Evolutionary conservation across 2,797 vertebrate genomes (phyloP), one percentile per base, ranked within the genome.

Genomic region (Eospalax fontanierii): DNA sequence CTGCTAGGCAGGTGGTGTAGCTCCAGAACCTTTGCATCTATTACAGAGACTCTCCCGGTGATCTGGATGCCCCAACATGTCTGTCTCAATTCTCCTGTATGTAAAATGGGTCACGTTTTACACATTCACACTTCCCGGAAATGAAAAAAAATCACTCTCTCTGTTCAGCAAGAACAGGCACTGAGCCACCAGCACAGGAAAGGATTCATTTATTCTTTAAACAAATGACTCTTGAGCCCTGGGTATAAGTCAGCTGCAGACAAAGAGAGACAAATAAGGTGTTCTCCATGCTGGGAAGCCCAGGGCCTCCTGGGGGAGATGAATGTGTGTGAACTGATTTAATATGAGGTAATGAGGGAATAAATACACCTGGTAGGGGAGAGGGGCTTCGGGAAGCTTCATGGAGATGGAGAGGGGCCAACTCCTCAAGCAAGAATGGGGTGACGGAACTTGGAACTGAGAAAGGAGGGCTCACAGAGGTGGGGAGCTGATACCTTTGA

Each of bases 171-270:
- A 78, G 90, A 84, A 76, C 33, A 30, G 71, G 75, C 66, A 1
- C 84, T 76, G 74, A 68, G 75, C 38, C 1, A 14, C 76, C 83
- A 73, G 46, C 26, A 9, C 30, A 84, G 90, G 65, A 84, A 83
- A 87, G 43, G 24, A 18, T 18, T 91, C 81, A 65, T 91, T 93
- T 76, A 65, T 90, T 90, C 73, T 61, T 87, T 81, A 43, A 88
- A 93, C 90, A 91, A 95, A 90, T 43, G 66, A 40, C 38, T 90
- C 74, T 38, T 35, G 73, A 59, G 87, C 61, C 35, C n/a, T 12
- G n/a, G 5, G 22, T 18, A 19, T 19, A 73, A 79, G 80, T 76
- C 83, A 78, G 83, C 54, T 74, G 8, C 59, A 61, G 73, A 91
- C 89, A 87, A 46, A 96, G 68, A 79, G 80, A 87, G 68, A 86